Base-by-base conservation (phyloP, 2,888 invertebrate genomes). In the Parochlus steinenii region DNA sequence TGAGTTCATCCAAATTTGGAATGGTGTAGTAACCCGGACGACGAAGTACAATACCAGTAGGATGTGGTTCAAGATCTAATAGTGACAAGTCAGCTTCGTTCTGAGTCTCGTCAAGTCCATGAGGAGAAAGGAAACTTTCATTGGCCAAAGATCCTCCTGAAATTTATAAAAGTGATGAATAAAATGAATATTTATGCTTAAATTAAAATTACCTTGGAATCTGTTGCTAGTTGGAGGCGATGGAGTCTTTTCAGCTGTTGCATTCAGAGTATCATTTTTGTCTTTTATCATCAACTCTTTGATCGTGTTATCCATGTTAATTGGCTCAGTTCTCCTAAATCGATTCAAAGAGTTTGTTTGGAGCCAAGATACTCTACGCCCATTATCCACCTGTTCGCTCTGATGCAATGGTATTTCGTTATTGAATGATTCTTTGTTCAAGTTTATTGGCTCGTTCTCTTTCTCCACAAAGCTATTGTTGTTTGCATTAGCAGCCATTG, bases 11-110 rank as follows among this genome's bases (percentile, higher is more conserved):
- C 39, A 92, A 51, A 0, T 77, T 60, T 0, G 97, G 97, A 41
- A 87, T 73, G 0, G 87, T 90, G 54, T 87, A 97, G 57, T 97
- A 97, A 5, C 90, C 93, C 0, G 64, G 71, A 0, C 89, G 65
- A 0, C 71, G 72, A 26, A 89, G 60, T 6, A 70, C 67, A 5
- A 93, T 74, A 2, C 87, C 83, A 0, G 83, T 72, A 1, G 79
- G 75, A 52, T 80, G 76, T 1, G 67, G 63, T 3, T 62, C 56
- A 41, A 30, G 33, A 17, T 36, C 40, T 12, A 39, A 20, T 10
- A 33, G 39, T 48, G 49, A 5, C 42, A 40, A 11, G 40, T 32
- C 10, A 45, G 19, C 23, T 17, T 38, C 38, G n/a, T 16, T n/a
- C 42, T 4, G 40, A 32, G 41, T 46, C 10, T 52, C 52, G 4